A percentile compares a stretch with the other conserved stretches of the same genome.
Conservation (phyloP, 2,888 invertebrate species). For the Ichneumoninae sp. region DNA sequence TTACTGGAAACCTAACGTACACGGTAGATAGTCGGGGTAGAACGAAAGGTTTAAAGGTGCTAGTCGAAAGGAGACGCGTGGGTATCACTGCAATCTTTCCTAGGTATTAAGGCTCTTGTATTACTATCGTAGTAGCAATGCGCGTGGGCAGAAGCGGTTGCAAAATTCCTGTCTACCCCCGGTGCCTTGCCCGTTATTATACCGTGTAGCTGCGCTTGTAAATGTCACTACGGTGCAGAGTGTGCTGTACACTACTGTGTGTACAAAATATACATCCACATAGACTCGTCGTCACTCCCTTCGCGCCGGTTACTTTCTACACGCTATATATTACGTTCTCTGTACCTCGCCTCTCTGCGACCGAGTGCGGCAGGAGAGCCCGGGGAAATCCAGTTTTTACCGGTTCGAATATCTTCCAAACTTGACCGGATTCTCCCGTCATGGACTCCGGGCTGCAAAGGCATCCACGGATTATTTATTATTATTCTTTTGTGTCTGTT, state of each 20-base stretch:
- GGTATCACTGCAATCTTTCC: not conserved
- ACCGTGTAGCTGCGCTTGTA: conserved; percentile 30
- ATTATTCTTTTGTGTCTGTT: too few relatives aligned
- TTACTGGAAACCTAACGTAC: not conserved
- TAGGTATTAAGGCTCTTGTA: conserved; percentile 8
- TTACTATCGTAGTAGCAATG: not conserved
- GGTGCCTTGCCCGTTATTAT: conserved; percentile 20
- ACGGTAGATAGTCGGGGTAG: not conserved
- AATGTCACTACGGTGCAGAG: conserved; percentile 30
- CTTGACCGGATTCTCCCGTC: not conserved
- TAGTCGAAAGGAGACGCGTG: not conserved
- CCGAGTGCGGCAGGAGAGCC: not conserved
- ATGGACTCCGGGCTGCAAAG: too few relatives aligned
- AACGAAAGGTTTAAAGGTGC: not conserved
- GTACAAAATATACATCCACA: conserved; percentile 21
- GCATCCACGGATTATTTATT: too few relatives aligned
- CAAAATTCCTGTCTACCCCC: conserved; percentile 34
- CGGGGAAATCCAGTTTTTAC: conserved; percentile 36
- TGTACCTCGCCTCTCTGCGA: not conserved
- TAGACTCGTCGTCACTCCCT: conserved; percentile 11
- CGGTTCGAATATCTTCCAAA: conserved; percentile 20
- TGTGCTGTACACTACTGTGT: not conserved
- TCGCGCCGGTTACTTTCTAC: conserved; percentile 48
- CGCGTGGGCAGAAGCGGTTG: conserved; percentile 44
- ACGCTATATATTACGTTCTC: not conserved